phyloP scores from a whole-genome alignment of 64 coral and sea anemone species.

The Montipora cactus region DNA sequence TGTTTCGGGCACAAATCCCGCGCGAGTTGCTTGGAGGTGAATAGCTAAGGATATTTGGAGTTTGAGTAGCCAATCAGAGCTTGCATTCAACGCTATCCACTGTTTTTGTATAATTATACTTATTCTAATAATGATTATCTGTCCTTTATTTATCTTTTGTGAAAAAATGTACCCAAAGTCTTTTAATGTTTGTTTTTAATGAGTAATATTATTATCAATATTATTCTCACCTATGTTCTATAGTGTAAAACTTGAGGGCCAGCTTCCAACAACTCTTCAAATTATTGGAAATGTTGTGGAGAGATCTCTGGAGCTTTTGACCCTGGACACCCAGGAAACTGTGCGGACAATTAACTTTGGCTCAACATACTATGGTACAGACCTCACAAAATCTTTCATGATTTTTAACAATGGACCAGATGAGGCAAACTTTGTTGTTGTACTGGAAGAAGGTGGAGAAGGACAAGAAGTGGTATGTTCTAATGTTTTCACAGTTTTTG shows the following conservation, averaged over 20 bases:
- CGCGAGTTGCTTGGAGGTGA: too few relatives aligned
- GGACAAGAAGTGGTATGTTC: conserved; percentile 93
- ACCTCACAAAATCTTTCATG: conserved; percentile 74
- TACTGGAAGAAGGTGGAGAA: conserved; percentile 93
- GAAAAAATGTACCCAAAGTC: too few relatives aligned
- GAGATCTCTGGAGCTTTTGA: conserved; percentile 80
- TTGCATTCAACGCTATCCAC: too few relatives aligned
- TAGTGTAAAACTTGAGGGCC: conserved; percentile 89
- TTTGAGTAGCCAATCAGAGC: too few relatives aligned
- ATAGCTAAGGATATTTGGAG: too few relatives aligned
- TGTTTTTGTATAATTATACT: too few relatives aligned
- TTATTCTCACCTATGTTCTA: not conserved
- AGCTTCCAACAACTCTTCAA: conserved; percentile 76
- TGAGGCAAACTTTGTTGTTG: conserved; percentile 86
- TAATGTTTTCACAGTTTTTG: too few relatives aligned
- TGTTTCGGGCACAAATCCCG: too few relatives aligned
- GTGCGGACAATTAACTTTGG: conserved; percentile 95
- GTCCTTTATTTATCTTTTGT: too few relatives aligned
- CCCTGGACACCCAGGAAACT: conserved; percentile 57
- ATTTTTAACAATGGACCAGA: conserved; percentile 93
- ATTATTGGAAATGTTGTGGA: conserved; percentile 89
- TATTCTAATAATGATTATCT: too few relatives aligned
- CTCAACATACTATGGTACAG: conserved; percentile 92
- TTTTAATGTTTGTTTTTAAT: too few relatives aligned
- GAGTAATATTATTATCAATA: not conserved